Base-by-base conservation (phyloP, 2,888 invertebrate species). In the Drosophila infuscata region DNA sequence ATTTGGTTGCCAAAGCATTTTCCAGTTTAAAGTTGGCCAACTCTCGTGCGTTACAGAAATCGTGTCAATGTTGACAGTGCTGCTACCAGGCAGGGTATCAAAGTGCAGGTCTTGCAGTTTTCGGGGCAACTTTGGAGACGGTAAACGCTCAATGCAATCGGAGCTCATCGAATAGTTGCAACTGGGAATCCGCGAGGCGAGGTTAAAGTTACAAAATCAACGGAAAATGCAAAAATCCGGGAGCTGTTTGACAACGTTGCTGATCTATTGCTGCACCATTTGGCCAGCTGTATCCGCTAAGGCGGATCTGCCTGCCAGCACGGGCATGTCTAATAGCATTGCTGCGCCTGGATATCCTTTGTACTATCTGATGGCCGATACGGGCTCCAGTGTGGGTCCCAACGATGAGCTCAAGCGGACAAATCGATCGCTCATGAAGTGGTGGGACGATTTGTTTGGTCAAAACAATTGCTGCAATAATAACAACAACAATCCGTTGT, bases 341-440 rank as follows among this genome's bases (percentile, higher is more conserved):
- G 62, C 54, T 0, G 49, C 20, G 3, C 90, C 91, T 4, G 90
- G 80, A 7, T 62, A 86, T 15, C 76, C 82, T 0, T 33, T 75
- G 56, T 91, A 88, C 35, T 91, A 89, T 62, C 74, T 83, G 17
- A 61, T 79, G 76, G 88, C 84, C 15, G 91, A 91, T 63, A 60
- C 80, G 1, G 91, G 91, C 12, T 52, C 78, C 4, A 53, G 67
- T 25, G 87, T 89, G 59, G 84, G 80, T 2, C 79, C 85, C 30
- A 81, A 75, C 12, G 82, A 76, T 0, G 74, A 89, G 20, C 54
- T 88, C 20, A 82, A 61, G 36, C 90, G 91, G 12, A 78, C 84
- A 5, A 84, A 89, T 63, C 87, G 91, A 0, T 88, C 85, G 17
- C 74, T 91, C 5, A 51, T 83, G 5, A 91, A 91, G 53, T 89